phyloP scores from a whole-genome alignment of 1,140 invertebrate genomes.

The Mylabris phalerata region DNA sequence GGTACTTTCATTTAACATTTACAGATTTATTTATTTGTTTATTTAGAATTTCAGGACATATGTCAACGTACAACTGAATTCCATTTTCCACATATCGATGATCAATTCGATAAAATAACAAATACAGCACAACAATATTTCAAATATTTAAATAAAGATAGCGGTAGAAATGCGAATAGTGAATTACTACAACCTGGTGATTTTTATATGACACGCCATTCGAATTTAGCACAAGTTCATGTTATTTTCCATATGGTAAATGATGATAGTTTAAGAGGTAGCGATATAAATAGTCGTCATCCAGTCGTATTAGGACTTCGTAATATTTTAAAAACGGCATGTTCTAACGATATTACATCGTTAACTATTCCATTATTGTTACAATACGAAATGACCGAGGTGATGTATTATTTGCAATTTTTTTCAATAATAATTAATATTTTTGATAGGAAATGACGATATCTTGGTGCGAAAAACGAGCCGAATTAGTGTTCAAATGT shows the following conservation, averaged over 20 bases:
- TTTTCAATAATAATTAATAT: constrained; percentile 12
- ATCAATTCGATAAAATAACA: constrained; percentile 70
- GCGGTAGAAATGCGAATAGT: constrained; percentile 33
- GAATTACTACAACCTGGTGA: constrained; percentile 75
- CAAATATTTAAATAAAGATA: constrained; percentile 23
- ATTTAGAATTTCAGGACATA: constrained; percentile 52
- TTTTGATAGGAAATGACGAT: constrained; percentile 84
- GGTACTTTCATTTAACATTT: constrained; percentile 43
- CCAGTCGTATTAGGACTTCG: constrained; percentile 90
- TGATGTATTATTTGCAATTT: constrained; percentile 38
- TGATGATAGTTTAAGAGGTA: constrained; percentile 63
- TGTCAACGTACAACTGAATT: constrained; percentile 73
- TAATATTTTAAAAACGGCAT: constrained; percentile 91
- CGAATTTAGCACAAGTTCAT: constrained; percentile 90
- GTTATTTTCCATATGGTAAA: constrained; percentile 91
- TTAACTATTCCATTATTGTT: constrained; percentile 89
- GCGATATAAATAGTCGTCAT: constrained; percentile 92
- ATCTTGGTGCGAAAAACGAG: constrained; percentile 89
- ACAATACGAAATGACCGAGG: constrained; percentile 90
- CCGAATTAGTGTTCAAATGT: constrained; percentile 96
- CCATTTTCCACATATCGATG: constrained; percentile 81
- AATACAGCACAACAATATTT: constrained; percentile 31
- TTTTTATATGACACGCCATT: constrained; percentile 91
- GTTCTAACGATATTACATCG: constrained; percentile 87
- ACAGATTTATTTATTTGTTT: constrained; percentile 21